These are phyloP conservation scores for Orthochromis malagaraziensis DNA, from an alignment of 2,113 vertebrate species.

Conservation along the genomic window DNA sequence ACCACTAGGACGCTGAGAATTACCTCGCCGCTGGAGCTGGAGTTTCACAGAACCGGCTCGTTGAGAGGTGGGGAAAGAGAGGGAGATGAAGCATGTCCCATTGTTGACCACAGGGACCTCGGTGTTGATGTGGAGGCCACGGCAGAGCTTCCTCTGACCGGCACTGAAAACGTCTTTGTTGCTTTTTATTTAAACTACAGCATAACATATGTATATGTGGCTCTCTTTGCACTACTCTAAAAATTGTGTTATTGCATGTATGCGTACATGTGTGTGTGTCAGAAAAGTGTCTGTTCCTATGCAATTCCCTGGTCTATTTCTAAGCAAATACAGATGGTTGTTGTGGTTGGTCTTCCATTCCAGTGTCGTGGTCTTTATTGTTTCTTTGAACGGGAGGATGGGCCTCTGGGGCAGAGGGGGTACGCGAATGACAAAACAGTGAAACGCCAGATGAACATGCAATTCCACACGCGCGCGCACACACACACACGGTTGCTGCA, in stretches of 20 bases:
- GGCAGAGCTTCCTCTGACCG: neutral
- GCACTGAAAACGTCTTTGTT: neutral
- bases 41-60: neutral
- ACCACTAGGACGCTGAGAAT: neutral
- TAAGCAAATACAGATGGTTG: slow-evolving; percentile 52
- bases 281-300: slow-evolving; percentile 21
- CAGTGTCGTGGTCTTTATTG: slow-evolving; percentile 33
- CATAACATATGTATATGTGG: neutral
- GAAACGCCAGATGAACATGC: slow-evolving; percentile 12
- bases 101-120: slow-evolving; percentile 9
- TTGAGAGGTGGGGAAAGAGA: neutral
- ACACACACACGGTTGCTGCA: neutral
- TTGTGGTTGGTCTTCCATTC: slow-evolving; percentile 35
- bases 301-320: slow-evolving; percentile 6
- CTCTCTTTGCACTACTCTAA: neutral
- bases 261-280: neutral
- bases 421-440: slow-evolving; percentile 16
- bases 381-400: slow-evolving; percentile 19
- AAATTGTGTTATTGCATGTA: neutral
- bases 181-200: neutral
- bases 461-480: neutral
- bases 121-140: slow-evolving; percentile 24
- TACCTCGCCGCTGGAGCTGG: neutral
- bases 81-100: neutral
- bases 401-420: neutral